Evolutionary conservation across 1,140 invertebrate species (phyloP), one percentile per base, ranked within the genome.

Genomic region (Drosophila mauritiana): DNA sequence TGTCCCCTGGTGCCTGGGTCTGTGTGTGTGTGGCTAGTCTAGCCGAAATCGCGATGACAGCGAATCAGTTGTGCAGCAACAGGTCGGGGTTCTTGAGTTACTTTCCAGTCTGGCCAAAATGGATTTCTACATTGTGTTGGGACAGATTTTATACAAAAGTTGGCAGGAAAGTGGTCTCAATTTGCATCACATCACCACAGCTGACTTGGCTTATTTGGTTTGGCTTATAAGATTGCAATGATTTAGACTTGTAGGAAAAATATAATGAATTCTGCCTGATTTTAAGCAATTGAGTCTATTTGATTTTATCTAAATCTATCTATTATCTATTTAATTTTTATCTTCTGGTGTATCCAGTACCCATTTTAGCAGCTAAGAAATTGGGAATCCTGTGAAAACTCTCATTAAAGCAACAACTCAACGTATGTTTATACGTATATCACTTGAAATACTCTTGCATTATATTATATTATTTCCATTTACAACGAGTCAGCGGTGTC

Each of bases 391-490:
- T 42, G 7, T 42, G n/a, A 42, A 42, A 7, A 10, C 7, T 2
- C 1, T 0, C 17, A 17, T 17, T 42, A 7, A 42, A 17, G 7
- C 40, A 39, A 4, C 13, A 5, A 39, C 11, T 13, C 12, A 13
- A 31, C 8, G 31, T 3, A 10, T 8, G 7, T 3, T 7, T 4
- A 10, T 20, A 48, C 7, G 0, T 8, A 10, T 2, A 42, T 34
- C 1, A 22, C 4, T 25, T 52, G 15, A 52, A 52, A 46, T 45
- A 34, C 37, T 59, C 13, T 37, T 7, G 5, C 3, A 11, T 85
- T 82, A 34, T 34, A 8, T 34, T 8, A 34, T 80, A 78, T 73
- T 76, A 3, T 31, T 25, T 10, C 10, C 5, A 6, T 72, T 68
- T 68, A 77, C 31, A 88, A 31, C 0, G 12, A 4, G 0, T 8